These are phyloP conservation scores for Ageneiosus marmoratus DNA, from an alignment of 2,113 vertebrate genomes.

Conservation along the genomic window DNA sequence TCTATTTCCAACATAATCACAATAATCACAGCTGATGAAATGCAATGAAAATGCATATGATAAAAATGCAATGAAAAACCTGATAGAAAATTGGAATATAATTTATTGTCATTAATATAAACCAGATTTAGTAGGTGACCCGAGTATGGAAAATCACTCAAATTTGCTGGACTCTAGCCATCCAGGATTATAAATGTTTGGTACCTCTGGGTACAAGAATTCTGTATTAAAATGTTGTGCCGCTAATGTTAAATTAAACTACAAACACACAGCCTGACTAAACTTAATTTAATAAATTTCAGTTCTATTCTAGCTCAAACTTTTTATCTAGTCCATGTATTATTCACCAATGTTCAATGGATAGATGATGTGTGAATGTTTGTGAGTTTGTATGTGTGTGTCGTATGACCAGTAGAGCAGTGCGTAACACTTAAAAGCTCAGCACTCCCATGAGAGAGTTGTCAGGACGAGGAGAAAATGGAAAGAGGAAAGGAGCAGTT, in stretches of 20 bases:
- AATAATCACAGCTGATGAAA: neutral
- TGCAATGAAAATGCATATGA: too few species aligned
- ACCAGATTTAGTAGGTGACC: neutral
- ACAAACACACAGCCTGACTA: neutral
- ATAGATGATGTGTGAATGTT: neutral
- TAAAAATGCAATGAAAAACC: neutral
- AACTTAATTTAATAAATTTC: neutral
- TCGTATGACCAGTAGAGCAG: conserved; percentile 4
- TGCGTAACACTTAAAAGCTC: conserved; percentile 26
- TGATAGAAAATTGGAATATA: neutral
- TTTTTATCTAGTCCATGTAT: conserved; percentile 8
- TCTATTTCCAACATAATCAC: neutral
- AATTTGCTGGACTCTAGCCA: neutral
- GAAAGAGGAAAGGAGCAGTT: neutral
- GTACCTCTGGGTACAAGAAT: neutral
- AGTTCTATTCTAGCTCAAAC: neutral
- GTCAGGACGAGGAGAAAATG: conserved; percentile 18
- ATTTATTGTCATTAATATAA: neutral
- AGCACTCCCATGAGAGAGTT: conserved; percentile 13
- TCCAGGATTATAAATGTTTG: neutral
- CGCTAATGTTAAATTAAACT: neutral
- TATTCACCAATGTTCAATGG: neutral
- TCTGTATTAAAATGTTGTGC: neutral
- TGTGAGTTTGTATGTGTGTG: neutral
- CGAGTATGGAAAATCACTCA: neutral